Evolutionary conservation across 2,797 vertebrate genomes (phyloP), one percentile per base, ranked within the genome.

Genomic region (Lithobates pipiens): DNA sequence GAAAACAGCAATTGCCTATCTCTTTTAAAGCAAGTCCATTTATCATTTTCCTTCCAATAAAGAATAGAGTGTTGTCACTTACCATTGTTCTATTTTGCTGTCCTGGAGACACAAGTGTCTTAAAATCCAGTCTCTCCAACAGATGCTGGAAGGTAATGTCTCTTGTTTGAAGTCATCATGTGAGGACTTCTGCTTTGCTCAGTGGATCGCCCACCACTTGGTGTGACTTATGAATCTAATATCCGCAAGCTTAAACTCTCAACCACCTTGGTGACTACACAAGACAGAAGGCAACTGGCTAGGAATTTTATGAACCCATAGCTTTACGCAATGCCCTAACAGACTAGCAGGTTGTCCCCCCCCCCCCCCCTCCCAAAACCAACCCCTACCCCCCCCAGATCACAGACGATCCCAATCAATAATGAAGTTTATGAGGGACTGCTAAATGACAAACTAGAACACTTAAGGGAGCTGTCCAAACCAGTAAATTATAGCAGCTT

Each of bases 131-230:
- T 97, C 97, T 97, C 97, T 96, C 97, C 97, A 98, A 98, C 97
- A 98, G 97, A 98, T 97, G 97, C 98, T 96, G 97, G 96, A 96
- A 97, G 97, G 97, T 97, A 98, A 97, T 97, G 97, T 97, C 97
- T 97, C 98, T 99, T 97, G 97, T 99, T 99, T 99, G 97, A 98
- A 99, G 97, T 99, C 98, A 99, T 99, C 98, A 97, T 99, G 98
- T 96, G 98, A 98, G 96, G 98, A 99, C 95, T 99, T 99, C 96
- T 97, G 97, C 98, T 96, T 96, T 95, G 97, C 97, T 98, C 97
- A 97, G 97, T 97, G 96, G 95, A 98, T 99, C 98, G 98, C 98
- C 98, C 98, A 99, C 98, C 98, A 99, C 97, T 99, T 98, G 96
- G 96, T 97, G 96, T 98, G 98, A 99, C 97, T 99, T 99, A 97